Percentiles rank a stretch among this genome's conserved stretches.
phyloP scores from a whole-genome alignment of 2,113 vertebrate genomes.

The Cyprinodon brontotheroides region DNA sequence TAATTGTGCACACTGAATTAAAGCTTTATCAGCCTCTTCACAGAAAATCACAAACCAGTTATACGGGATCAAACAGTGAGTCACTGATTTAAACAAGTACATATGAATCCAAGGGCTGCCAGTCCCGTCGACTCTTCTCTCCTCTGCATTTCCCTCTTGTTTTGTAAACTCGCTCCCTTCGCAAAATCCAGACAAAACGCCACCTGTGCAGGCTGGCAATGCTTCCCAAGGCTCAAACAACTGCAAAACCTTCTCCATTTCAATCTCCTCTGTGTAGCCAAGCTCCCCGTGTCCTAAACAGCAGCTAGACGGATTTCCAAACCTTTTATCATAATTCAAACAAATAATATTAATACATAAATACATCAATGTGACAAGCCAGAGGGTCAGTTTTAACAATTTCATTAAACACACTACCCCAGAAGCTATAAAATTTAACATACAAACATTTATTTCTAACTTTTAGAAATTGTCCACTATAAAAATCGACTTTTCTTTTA shows the following conservation, averaged over 20 bases:
- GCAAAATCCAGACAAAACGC: conserved; percentile 66
- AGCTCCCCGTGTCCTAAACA: conserved; percentile 53
- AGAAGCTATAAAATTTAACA: background rate
- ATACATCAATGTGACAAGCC: background rate
- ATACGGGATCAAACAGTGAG: conserved; percentile 41
- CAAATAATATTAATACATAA: background rate
- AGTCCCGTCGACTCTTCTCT: conserved; percentile 13
- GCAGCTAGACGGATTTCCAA: conserved; percentile 3
- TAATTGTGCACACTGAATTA: conserved; percentile 33
- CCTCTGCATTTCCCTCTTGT: conserved; percentile 11
- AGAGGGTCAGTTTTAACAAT: background rate
- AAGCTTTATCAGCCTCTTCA: conserved; percentile 29
- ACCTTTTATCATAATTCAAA: background rate
- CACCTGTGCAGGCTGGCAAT: conserved; percentile 67
- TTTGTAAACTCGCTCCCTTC: conserved; percentile 43
- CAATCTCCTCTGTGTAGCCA: conserved; percentile 41
- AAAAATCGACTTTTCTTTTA: no score
- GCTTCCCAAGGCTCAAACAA: conserved; percentile 47
- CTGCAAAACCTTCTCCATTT: conserved; percentile 39
- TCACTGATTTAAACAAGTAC: conserved; percentile 42
- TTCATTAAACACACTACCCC: no score
- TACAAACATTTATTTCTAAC: background rate
- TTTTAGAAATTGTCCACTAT: background rate
- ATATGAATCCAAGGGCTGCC: conserved; percentile 49
- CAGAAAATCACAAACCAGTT: conserved; percentile 45